phyloP scores from a whole-genome alignment of 2,113 vertebrate species.

The Seriola dumerili region DNA sequence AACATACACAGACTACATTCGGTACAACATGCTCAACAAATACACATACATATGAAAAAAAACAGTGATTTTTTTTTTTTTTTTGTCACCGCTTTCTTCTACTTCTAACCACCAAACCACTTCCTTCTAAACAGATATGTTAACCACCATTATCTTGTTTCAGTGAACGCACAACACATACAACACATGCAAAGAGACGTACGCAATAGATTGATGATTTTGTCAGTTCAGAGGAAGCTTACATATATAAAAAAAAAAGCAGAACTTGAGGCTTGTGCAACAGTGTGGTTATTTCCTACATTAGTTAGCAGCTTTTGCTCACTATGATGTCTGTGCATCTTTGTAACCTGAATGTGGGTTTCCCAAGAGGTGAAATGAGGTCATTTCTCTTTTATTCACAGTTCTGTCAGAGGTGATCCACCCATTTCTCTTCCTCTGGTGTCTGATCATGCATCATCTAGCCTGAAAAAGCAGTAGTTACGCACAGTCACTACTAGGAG shows the following conservation, averaged over 20 bases:
- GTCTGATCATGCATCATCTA: neutral
- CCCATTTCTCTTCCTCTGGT: neutral
- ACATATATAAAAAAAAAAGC: neutral
- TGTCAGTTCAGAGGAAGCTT: conserved; percentile 51
- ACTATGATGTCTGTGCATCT: conserved; percentile 10
- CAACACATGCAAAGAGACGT: neutral
- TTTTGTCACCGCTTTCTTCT: conserved; percentile 15
- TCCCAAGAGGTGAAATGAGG: conserved; percentile 47
- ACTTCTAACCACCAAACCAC: conserved; percentile 61
- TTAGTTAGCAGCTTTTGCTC: conserved; percentile 48
- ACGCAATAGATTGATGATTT: conserved; percentile 13
- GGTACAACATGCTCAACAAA: neutral
- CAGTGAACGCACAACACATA: neutral
- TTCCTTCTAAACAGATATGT: conserved; percentile 51
- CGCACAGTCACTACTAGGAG: neutral
- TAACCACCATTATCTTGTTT: conserved; percentile 26
- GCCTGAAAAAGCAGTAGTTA: neutral
- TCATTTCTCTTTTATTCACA: conserved; percentile 14
- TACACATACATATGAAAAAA: conserved; percentile 18
- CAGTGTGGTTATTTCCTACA: conserved; percentile 57
- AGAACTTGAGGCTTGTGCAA: conserved; percentile 41
- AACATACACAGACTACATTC: neutral
- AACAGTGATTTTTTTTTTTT: conserved; percentile 26
- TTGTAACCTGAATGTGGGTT: conserved; percentile 41
- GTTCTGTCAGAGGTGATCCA: neutral